Evolutionary conservation across 2,888 invertebrate genomes (phyloP).

Genomic region (Nemotelus pantherinus): DNA sequence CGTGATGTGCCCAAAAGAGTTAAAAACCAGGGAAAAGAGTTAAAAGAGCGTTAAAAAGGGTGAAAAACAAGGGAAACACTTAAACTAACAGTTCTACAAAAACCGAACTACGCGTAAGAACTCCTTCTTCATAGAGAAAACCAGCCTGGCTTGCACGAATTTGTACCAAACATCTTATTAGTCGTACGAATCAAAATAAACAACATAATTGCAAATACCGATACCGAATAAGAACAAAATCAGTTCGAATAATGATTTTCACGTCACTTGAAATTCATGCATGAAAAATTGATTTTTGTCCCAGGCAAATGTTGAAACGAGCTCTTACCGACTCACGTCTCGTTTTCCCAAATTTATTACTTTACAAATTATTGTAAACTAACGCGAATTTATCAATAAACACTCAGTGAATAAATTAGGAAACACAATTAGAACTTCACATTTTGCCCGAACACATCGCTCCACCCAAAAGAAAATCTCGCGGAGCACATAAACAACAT

Average conservation of each 20-base stretch:
- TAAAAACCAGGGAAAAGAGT: no score
- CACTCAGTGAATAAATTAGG: neutral
- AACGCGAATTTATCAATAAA: neutral
- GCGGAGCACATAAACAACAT: neutral
- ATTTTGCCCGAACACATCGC: neutral
- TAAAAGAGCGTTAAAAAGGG: no score
- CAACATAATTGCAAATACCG: no score
- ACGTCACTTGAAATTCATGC: neutral
- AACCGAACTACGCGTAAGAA: no score
- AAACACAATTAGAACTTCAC: neutral
- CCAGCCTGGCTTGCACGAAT: no score
- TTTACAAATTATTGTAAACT: neutral
- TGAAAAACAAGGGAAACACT: no score
- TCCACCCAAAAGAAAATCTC: neutral
- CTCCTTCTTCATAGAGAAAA: no score
- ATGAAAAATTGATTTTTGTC: constrained; percentile 28
- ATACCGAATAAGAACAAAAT: no score
- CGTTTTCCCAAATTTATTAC: constrained; percentile 2
- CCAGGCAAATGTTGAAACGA: neutral
- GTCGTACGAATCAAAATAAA: no score
- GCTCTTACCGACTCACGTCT: constrained; percentile 11
- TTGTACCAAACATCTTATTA: no score
- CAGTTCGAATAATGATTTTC: neutral
- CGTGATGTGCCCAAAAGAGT: no score
- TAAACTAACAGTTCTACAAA: no score